Evolutionary conservation across 2,888 invertebrate species (phyloP).

Genomic region (Ganaspis brasiliensis): DNA sequence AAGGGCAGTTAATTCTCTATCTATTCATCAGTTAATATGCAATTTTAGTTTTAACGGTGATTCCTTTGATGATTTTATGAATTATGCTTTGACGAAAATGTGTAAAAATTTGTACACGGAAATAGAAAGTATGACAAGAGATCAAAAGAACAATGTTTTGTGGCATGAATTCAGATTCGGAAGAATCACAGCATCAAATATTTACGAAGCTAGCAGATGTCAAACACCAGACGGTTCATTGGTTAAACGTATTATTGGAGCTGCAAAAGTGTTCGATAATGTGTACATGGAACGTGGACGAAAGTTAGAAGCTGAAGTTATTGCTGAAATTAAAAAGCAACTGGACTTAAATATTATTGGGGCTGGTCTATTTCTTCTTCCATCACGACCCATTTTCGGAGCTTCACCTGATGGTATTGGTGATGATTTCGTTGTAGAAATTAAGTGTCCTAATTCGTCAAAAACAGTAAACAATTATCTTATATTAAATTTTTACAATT

Average conservation of each 20-base stretch:
- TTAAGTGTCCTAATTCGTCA: constrained; percentile 64
- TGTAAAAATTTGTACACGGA: not conserved
- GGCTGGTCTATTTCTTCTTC: not conserved
- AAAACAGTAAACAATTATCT: too few species aligned
- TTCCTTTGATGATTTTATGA: constrained; percentile 30
- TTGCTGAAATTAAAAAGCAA: not conserved
- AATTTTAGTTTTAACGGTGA: not conserved
- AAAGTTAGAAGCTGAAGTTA: not conserved
- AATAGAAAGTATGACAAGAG: constrained; percentile 27
- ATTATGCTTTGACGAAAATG: not conserved
- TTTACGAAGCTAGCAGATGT: constrained; percentile 40
- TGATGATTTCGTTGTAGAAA: constrained; percentile 63
- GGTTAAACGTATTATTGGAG: constrained; percentile 27
- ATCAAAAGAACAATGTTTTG: constrained; percentile 23
- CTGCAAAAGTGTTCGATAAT: constrained; percentile 36
- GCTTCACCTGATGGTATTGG: constrained; percentile 20
- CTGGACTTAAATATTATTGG: not conserved
- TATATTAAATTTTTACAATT: too few species aligned
- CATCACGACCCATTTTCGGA: not conserved
- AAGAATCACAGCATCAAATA: constrained; percentile 33
- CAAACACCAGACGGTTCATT: constrained; percentile 29
- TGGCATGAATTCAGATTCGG: constrained; percentile 46
- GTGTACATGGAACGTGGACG: constrained; percentile 30
- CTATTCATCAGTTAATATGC: constrained; percentile 21
- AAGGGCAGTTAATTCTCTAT: not conserved